A percentile compares a stretch with the other conserved stretches of the same genome.
These are phyloP conservation scores for Creontiades dilutus DNA, from an alignment of 2,888 invertebrate genomes.

Conservation along the genomic window DNA sequence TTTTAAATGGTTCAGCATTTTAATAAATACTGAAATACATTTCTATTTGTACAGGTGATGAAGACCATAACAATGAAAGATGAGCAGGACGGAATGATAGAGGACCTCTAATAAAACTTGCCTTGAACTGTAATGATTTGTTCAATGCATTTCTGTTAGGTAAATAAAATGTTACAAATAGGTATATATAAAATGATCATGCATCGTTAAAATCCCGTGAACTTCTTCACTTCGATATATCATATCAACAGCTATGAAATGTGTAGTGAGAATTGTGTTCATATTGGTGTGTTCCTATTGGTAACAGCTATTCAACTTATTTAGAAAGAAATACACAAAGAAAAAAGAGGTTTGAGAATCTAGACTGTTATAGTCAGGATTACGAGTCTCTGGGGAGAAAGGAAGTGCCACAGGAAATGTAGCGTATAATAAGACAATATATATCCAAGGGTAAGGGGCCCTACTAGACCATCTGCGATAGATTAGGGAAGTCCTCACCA, in stretches of 20 bases:
- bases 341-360: not conserved
- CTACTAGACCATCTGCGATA: constrained; percentile 64
- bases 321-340: no score
- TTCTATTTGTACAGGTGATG: not conserved
- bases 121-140: not conserved
- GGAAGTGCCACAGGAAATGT: constrained; percentile 66
- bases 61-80: not conserved
- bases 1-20: no score
- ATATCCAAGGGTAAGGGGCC: constrained; percentile 55
- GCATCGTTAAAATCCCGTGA: no score
- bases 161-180: no score
- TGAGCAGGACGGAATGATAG: not conserved
- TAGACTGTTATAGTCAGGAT: constrained; percentile 52
- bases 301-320: constrained; percentile 34
- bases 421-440: constrained; percentile 72
- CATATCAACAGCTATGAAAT: no score
- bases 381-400: constrained; percentile 58
- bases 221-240: no score
- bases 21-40: no score
- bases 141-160: not conserved
- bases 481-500: constrained; percentile 66
- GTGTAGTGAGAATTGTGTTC: no score
- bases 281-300: not conserved
- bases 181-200: no score
- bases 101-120: not conserved